phyloP scores from a whole-genome alignment of 2,888 invertebrate species.

The Meloe dianella region DNA sequence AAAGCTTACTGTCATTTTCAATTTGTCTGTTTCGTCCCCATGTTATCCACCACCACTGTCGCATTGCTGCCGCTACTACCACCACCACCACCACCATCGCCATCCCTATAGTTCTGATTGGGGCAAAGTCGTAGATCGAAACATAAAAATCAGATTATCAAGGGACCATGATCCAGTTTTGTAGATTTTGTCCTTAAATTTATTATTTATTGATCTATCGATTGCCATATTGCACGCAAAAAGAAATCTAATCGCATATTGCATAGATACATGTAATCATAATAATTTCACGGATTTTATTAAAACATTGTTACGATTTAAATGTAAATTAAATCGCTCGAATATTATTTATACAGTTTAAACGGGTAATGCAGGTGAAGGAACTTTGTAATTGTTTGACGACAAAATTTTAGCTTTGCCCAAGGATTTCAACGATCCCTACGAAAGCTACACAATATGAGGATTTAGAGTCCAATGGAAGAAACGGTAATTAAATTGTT shows the following conservation, averaged over 20 bases:
- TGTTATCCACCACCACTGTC: conserved; percentile 39
- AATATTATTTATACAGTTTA: conserved; percentile 34
- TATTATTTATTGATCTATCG: conserved; percentile 36
- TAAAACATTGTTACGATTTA: conserved; percentile 28
- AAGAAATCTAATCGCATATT: background rate
- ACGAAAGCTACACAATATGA: background rate
- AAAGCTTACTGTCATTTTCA: conserved; percentile 54
- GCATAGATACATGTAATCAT: conserved; percentile 2
- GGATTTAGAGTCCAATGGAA: conserved; percentile 25
- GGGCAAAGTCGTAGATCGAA: conserved; percentile 34
- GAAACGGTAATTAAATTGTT: conserved; percentile 40
- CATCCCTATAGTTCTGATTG: background rate
- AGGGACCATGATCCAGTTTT: conserved; percentile 30
- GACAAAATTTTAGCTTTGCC: background rate
- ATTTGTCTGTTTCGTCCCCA: conserved; percentile 45
- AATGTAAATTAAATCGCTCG: conserved; percentile 37
- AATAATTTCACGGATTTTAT: conserved; percentile 20
- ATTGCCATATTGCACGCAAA: no score
- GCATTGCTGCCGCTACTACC: conserved; percentile 22
- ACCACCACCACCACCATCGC: background rate
- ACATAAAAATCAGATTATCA: conserved; percentile 42
- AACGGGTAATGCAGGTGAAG: conserved; percentile 25
- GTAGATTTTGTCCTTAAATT: conserved; percentile 35
- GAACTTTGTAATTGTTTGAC: conserved; percentile 27
- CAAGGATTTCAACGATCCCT: background rate